Conservation (phyloP, 2,888 invertebrate genomes). For the Leptopilina myrica region DNA sequence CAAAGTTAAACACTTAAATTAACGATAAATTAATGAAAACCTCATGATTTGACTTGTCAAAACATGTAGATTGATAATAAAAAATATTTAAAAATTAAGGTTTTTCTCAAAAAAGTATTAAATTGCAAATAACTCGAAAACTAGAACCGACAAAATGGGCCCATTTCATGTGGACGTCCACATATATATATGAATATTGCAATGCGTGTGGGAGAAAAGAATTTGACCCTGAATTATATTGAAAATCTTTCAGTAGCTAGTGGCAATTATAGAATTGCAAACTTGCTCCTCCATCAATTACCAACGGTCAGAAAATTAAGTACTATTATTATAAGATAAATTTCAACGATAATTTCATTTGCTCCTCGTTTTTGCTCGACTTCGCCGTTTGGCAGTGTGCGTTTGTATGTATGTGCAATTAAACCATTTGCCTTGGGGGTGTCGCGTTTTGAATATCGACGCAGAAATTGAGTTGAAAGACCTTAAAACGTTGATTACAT, state of each 20-base stretch:
- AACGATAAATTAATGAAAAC: too few species aligned
- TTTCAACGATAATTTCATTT: constrained; percentile 12
- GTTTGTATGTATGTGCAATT: background rate
- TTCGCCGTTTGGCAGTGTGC: background rate
- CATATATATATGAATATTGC: too few species aligned
- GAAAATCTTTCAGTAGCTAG: background rate
- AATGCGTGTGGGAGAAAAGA: too few species aligned
- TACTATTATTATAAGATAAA: constrained; percentile 12
- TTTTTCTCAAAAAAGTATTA: too few species aligned
- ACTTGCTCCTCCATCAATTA: constrained; percentile 6
- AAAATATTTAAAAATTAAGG: too few species aligned
- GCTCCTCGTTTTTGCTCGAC: constrained; percentile 4
- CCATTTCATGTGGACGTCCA: too few species aligned
- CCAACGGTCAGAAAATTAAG: background rate
- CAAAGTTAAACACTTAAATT: too few species aligned
- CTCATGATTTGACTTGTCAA: too few species aligned
- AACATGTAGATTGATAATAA: too few species aligned
- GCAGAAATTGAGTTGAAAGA: constrained; percentile 35
- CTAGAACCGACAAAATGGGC: too few species aligned
- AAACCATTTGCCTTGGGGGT: constrained; percentile 24
- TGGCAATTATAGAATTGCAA: background rate
- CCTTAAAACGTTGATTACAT: constrained; percentile 48
- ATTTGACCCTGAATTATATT: too few species aligned
- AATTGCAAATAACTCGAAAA: too few species aligned
- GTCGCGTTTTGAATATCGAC: background rate